A percentile compares a stretch with the other conserved stretches of the same genome.
Evolutionary conservation across 2,888 invertebrate genomes (phyloP).

Genomic region (Ptychoptera albimana): DNA sequence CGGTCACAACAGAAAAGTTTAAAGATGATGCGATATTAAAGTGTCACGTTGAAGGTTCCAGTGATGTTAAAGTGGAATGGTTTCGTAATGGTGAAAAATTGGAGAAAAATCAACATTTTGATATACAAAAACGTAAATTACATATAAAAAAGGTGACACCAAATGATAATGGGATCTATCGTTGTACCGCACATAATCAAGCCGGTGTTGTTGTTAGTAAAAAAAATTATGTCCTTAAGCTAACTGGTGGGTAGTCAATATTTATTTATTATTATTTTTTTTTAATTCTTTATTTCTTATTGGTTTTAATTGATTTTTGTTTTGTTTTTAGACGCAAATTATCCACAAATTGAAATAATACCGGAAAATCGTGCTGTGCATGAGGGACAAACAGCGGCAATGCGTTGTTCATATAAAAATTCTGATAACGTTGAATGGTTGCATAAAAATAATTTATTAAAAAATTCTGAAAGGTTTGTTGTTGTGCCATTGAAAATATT

Average conservation of each 20-base stretch:
- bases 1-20: constrained; percentile 11
- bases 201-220: constrained; percentile 37
- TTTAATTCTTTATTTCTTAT: too few relatives aligned
- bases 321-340: background rate
- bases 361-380: background rate
- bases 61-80: constrained; percentile 25
- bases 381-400: background rate
- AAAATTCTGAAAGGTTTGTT: background rate
- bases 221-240: constrained; percentile 20
- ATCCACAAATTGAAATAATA: background rate
- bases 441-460: background rate
- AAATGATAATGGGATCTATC: constrained; percentile 54
- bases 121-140: constrained; percentile 32
- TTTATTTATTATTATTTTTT: too few relatives aligned
- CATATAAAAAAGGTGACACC: constrained; percentile 21
- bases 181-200: constrained; percentile 51
- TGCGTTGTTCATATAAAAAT: background rate
- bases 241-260: constrained; percentile 8
- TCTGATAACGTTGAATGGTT: background rate
- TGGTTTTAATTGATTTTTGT: too few relatives aligned
- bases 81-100: constrained; percentile 46
- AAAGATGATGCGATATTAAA: constrained; percentile 24
- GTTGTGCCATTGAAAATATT: too few relatives aligned
- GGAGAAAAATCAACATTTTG: constrained; percentile 38
- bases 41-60: constrained; percentile 25